A percentile compares a stretch with the other conserved stretches of the same genome.
These are phyloP conservation scores for Drosophila engyochracea DNA, from an alignment of 2,888 invertebrate genomes.

Conservation along the genomic window DNA sequence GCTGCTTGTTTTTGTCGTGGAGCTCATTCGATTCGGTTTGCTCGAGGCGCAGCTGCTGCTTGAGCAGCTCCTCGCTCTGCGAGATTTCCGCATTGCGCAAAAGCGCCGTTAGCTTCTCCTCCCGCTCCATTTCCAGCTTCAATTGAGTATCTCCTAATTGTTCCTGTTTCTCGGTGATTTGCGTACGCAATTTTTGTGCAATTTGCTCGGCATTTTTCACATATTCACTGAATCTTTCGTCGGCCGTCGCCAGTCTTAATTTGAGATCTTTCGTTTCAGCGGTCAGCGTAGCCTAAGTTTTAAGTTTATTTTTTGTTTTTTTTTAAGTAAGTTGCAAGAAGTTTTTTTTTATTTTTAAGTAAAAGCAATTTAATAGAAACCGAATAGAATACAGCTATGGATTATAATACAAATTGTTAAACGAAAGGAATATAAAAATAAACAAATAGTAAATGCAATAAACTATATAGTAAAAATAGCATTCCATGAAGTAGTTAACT, in stretches of 20 bases:
- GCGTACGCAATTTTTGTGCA: conserved; percentile 78
- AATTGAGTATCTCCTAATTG: conserved; percentile 73
- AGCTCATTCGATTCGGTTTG: conserved; percentile 88
- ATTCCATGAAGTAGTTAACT: conserved; percentile 19
- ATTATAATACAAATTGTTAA: conserved; percentile 32
- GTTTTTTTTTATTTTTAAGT: conserved; percentile 6
- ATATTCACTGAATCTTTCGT: conserved; percentile 84
- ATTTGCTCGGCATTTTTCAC: conserved; percentile 83
- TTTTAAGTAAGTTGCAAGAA: conserved; percentile 34
- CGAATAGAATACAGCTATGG: conserved; percentile 6
- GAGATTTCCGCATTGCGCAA: conserved; percentile 93
- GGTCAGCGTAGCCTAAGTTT: conserved; percentile 79
- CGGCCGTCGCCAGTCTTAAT: conserved; percentile 78
- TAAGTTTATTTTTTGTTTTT: conserved; percentile 25
- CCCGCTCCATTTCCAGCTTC: conserved; percentile 87
- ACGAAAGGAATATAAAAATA: not conserved
- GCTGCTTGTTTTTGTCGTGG: conserved; percentile 86
- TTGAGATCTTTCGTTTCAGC: conserved; percentile 82
- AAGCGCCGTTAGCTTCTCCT: conserved; percentile 91
- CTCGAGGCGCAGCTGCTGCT: conserved; percentile 90
- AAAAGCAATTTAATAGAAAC: conserved; percentile 41
- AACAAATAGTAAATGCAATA: conserved; percentile 19
- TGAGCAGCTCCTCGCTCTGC: conserved; percentile 91
- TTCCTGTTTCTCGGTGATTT: conserved; percentile 78
- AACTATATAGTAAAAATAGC: conserved; percentile 11